Conservation (phyloP, 2,797 vertebrate genomes). For the Pterois miles region DNA sequence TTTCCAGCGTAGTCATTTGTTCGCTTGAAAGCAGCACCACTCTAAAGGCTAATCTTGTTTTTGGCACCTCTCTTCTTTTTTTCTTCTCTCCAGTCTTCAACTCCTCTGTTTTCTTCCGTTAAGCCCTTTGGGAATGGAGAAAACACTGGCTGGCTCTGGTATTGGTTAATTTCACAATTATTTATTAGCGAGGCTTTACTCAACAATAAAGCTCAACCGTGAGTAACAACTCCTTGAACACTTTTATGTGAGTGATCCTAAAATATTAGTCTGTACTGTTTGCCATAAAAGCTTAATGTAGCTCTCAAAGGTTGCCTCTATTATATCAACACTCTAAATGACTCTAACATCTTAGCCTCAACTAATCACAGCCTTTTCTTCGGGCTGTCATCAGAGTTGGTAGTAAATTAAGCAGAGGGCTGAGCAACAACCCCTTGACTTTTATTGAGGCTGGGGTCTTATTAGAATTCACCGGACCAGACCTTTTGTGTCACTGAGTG, state of each 20-base stretch:
- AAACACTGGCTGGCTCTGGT: conserved; percentile 25
- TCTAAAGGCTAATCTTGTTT: conserved; percentile 68
- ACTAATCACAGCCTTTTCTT: conserved; percentile 64
- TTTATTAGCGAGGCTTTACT: conserved; percentile 36
- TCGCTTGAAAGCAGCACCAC: conserved; percentile 54
- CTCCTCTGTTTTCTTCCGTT: conserved; percentile 41
- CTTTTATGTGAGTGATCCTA: conserved; percentile 31
- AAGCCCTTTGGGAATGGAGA: conserved; percentile 27
- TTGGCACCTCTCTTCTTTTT: conserved; percentile 61
- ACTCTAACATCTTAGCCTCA: conserved; percentile 43
- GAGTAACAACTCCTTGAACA: conserved; percentile 28
- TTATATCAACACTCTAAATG: conserved; percentile 50
- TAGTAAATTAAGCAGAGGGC: conserved; percentile 86
- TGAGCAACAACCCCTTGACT: conserved; percentile 85
- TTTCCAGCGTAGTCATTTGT: conserved; percentile 43
- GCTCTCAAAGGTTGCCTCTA: conserved; percentile 30
- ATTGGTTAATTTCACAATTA: conserved; percentile 48
- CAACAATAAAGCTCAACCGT: conserved; percentile 24
- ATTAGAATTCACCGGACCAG: conserved; percentile 89
- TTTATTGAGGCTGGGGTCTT: conserved; percentile 89
- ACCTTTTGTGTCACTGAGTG: conserved; percentile 88
- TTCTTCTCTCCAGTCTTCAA: conserved; percentile 18
- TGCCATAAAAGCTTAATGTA: conserved; percentile 28
- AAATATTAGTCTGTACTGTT: conserved; percentile 36
- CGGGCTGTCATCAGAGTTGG: conserved; percentile 76